Evolutionary conservation across 1,140 invertebrate species (phyloP), one percentile per base, ranked within the genome.

Genomic region (Cydia fagiglandana): DNA sequence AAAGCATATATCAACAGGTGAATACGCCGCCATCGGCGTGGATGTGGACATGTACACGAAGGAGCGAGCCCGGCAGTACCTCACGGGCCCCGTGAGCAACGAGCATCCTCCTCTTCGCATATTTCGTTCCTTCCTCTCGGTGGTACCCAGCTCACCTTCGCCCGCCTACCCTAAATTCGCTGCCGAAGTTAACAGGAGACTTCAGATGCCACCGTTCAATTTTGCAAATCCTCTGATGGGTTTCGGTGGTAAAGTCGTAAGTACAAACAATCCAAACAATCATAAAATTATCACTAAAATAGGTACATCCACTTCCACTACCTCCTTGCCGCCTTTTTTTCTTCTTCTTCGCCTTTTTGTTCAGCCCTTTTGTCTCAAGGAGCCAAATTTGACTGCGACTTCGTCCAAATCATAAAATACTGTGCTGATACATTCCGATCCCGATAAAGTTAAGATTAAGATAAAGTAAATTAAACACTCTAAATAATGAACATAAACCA

Each of bases 1-100:
- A 17, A 56, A 9, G 7, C 53, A 9, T 56, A 17, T 56, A n/a
- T 9, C 53, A 75, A 41, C 91, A 96, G 97, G 97, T 0, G 96
- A 98, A 87, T 98, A 99, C 88, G 97, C 97, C 81, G 97, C 98
- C 4, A 95, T 99, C 24, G 98, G 97, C 13, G 96, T 99, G 4
- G 97, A 98, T 83, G 95, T 97, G 2, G 97, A 98, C 84, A 96
- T 97, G 80, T 98, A 98, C 89, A 96, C 97, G 80, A 90, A 94
- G 4, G 93, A 95, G 3, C 94, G 95, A 73, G 97, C 97, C 0
- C 93, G 94, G 41, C 96, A 95, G 75, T 98, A 97, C 93, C 94
- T 98, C 0, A 93, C 94, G 9, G 96, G 96, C 2, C 93, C 97
- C 0, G 92, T 97, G 47, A 91, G 95, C 53, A 95, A 96, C 76